A percentile compares a stretch with the other conserved stretches of the same genome.
Evolutionary conservation across 2,888 invertebrate genomes (phyloP).

Genomic region (Nomada lathburiana): DNA sequence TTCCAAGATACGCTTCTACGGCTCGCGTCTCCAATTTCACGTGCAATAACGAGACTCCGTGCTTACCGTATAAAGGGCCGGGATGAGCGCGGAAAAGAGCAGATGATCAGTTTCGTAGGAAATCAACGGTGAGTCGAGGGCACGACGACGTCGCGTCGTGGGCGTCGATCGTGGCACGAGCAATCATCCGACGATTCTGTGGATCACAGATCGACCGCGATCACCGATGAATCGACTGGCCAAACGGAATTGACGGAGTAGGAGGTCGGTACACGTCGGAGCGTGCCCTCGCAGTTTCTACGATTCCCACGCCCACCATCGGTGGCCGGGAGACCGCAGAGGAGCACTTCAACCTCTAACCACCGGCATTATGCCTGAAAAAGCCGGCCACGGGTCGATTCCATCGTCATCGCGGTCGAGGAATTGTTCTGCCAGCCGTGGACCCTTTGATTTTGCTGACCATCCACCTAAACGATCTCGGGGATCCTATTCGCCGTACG

Average conservation of each 20-base stretch:
- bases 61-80: constrained; percentile 18
- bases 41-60: constrained; percentile 38
- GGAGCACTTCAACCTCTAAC: constrained; percentile 59
- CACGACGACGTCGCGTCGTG: constrained; percentile 42
- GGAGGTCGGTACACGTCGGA: constrained; percentile 44
- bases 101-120: constrained; percentile 22
- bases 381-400: constrained; percentile 66
- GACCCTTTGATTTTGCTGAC: constrained; percentile 34
- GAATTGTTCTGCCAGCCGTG: constrained; percentile 36
- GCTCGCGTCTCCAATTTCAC: constrained; percentile 52
- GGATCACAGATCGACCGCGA: constrained; percentile 44
- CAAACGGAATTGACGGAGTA: constrained; percentile 24
- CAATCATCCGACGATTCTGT: constrained; percentile 50
- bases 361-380: constrained; percentile 73
- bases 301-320: constrained; percentile 76
- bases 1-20: constrained; percentile 52
- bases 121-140: constrained; percentile 38
- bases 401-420: constrained; percentile 55
- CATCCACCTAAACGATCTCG: constrained; percentile 15
- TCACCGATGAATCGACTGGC: constrained; percentile 37
- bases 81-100: constrained; percentile 38
- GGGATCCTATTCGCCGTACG: constrained; percentile 1
- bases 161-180: constrained; percentile 57
- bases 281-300: constrained; percentile 70
- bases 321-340: constrained; percentile 64